Evolutionary conservation across 2,113 vertebrate genomes (phyloP).

Genomic region (Centrocercus urophasianus): DNA sequence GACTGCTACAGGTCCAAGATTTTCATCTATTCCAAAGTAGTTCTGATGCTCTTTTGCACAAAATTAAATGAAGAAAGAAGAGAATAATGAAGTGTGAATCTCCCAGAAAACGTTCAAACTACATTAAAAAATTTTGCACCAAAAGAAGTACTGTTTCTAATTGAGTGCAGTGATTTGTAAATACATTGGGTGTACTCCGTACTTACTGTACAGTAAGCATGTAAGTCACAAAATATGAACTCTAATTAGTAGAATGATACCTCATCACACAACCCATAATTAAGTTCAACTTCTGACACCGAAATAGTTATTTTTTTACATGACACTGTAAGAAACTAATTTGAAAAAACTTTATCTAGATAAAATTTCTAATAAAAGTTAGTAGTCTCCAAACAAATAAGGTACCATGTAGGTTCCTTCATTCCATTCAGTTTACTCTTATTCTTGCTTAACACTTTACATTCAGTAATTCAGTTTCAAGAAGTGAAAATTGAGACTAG

Average conservation of each 20-base stretch:
- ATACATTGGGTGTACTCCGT: background rate
- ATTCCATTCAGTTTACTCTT: background rate
- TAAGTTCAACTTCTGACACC: background rate
- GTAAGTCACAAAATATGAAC: background rate
- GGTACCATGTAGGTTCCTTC: background rate
- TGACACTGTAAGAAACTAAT: background rate
- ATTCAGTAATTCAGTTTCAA: background rate
- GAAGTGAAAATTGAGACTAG: background rate
- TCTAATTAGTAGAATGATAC: background rate
- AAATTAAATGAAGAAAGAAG: background rate
- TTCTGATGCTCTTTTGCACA: slow-evolving; percentile 91
- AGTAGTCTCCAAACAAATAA: background rate
- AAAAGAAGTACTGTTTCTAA: background rate
- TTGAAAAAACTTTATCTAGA: background rate
- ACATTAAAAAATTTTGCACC: background rate
- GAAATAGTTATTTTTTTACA: background rate
- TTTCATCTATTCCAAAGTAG: slow-evolving; percentile 96
- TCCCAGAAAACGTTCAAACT: background rate
- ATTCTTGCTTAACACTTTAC: background rate
- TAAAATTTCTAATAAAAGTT: background rate
- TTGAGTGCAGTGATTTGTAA: background rate
- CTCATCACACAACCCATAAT: background rate
- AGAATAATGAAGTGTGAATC: background rate
- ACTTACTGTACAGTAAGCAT: background rate
- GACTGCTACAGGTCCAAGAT: slow-evolving; percentile 94